Percentiles rank a stretch among this genome's conserved stretches.
Evolutionary conservation across 2,113 vertebrate genomes (phyloP).

Genomic region (Conger conger): DNA sequence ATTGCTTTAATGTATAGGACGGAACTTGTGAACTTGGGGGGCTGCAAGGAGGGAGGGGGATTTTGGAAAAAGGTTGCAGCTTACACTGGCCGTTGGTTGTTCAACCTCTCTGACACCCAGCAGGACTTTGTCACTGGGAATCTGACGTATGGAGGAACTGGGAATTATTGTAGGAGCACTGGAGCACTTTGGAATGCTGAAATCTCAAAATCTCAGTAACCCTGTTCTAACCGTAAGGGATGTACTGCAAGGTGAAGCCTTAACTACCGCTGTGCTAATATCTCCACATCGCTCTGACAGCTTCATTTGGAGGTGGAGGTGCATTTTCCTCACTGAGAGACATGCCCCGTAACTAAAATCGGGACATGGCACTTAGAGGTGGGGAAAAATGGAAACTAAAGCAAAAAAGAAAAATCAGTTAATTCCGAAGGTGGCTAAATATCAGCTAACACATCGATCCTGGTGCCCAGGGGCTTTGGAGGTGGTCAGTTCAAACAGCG

Average conservation of each 20-base stretch:
- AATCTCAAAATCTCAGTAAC: neutral
- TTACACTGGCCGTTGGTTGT: neutral
- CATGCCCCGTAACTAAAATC: neutral
- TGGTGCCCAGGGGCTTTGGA: neutral
- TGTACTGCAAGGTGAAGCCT: neutral
- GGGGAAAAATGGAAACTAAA: neutral
- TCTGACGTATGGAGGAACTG: neutral
- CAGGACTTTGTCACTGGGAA: neutral
- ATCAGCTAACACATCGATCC: neutral
- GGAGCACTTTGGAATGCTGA: neutral
- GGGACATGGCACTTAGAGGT: neutral
- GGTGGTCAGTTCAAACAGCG: neutral
- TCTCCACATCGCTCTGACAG: neutral
- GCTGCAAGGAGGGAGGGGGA: neutral
- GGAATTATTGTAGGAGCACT: neutral
- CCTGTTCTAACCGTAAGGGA: neutral
- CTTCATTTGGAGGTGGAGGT: neutral
- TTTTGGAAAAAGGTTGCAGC: neutral
- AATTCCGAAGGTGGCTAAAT: neutral
- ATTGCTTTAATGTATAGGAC: slow-evolving; percentile 42
- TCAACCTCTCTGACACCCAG: neutral
- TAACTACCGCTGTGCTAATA: neutral
- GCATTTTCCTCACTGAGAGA: neutral
- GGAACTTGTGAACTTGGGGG: neutral
- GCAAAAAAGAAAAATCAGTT: neutral